Conservation (phyloP, 2,113 vertebrate genomes). For the Puma concolor region DNA sequence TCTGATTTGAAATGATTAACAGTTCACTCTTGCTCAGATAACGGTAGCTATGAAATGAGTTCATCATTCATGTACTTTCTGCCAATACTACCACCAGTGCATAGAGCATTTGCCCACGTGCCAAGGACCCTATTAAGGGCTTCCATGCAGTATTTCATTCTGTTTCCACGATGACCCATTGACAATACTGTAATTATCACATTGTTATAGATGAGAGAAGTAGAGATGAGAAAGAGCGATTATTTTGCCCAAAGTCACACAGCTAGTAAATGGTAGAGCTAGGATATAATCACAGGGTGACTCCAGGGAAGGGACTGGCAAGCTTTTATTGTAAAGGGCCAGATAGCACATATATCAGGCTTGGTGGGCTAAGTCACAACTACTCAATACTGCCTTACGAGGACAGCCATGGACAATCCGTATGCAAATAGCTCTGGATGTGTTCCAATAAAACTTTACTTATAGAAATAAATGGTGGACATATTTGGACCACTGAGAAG, state of each 20-base stretch:
- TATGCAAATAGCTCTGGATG: background rate
- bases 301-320: background rate
- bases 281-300: background rate
- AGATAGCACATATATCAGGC: background rate
- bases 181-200: background rate
- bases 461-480: background rate
- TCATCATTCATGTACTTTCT: background rate
- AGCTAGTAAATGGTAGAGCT: background rate
- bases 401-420: too few species aligned
- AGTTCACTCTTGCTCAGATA: background rate
- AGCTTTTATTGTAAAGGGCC: background rate
- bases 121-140: background rate
- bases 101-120: background rate
- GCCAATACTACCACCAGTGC: background rate
- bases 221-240: background rate
- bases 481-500: accelerated
- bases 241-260: background rate
- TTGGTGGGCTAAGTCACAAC: background rate
- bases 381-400: background rate
- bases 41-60: background rate
- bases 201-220: background rate
- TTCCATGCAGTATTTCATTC: background rate
- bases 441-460: slow-evolving; percentile 21
- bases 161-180: background rate
- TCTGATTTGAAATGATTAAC: background rate